Conservation (phyloP, 2,113 vertebrate species). For the Silurus meridionalis region DNA sequence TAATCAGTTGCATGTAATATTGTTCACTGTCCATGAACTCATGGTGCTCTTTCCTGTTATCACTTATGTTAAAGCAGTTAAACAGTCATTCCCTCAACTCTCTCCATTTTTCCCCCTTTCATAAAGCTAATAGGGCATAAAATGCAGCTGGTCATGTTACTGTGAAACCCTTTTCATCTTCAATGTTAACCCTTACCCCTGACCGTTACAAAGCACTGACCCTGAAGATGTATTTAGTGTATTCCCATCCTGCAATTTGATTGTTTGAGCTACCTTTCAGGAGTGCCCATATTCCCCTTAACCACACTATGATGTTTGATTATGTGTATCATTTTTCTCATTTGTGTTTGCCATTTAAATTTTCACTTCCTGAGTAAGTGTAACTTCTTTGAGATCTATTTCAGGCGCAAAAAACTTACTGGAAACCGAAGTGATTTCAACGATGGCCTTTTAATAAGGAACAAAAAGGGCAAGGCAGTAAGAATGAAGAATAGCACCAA, state of each 20-base stretch:
- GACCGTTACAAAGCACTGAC: neutral
- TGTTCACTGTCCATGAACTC: neutral
- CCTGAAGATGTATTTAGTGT: neutral
- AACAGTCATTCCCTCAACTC: neutral
- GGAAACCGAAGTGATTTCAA: too few species aligned
- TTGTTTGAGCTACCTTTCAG: neutral
- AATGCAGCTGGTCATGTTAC: neutral
- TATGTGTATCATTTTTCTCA: neutral
- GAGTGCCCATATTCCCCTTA: neutral
- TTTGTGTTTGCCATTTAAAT: neutral
- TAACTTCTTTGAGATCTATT: neutral
- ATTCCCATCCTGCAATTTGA: neutral
- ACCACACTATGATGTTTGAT: neutral
- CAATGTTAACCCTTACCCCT: neutral
- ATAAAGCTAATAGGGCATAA: neutral
- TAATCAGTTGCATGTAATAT: neutral
- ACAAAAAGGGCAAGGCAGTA: too few species aligned
- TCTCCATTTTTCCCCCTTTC: neutral
- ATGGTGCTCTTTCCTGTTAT: neutral
- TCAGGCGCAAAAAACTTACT: neutral
- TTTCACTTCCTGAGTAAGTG: neutral
- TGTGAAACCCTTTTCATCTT: neutral
- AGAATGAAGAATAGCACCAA: too few species aligned
- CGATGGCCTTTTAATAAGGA: too few species aligned
- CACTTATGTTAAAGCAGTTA: neutral